A percentile compares a stretch with the other conserved stretches of the same genome.
These are phyloP conservation scores for Chironomus tentans DNA, from an alignment of 2,888 invertebrate species.

Conservation along the genomic window DNA sequence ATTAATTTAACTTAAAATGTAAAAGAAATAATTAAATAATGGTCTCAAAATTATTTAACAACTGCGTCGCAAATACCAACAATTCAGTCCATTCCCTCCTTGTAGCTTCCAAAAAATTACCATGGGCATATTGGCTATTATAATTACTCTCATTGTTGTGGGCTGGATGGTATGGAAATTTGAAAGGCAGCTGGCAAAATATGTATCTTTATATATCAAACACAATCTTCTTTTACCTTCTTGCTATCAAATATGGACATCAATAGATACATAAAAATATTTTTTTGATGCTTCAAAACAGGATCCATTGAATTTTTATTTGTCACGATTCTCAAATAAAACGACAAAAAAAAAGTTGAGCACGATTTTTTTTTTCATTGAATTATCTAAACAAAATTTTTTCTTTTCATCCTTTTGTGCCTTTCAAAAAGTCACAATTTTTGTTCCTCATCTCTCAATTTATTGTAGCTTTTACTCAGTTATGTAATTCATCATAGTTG, in stretches of 20 bases:
- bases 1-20: no score
- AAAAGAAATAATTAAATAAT: no score
- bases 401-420: background rate
- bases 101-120: no score
- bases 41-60: no score
- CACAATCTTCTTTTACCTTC: background rate
- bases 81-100: no score
- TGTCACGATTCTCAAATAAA: background rate
- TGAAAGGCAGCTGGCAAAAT: conserved; percentile 24
- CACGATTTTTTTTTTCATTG: background rate
- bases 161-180: background rate
- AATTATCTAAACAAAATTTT: no score
- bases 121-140: no score
- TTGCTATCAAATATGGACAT: background rate
- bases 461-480: background rate
- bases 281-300: no score
- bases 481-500: conserved; percentile 14
- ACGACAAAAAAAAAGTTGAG: background rate
- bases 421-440: no score
- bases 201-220: background rate
- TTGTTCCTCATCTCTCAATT: no score
- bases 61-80: no score
- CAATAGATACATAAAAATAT: no score
- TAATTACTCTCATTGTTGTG: background rate
- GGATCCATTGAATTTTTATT: background rate